These are phyloP conservation scores for Macropus fuliginosus DNA, from an alignment of 2,797 vertebrate species.

Conservation along the genomic window DNA sequence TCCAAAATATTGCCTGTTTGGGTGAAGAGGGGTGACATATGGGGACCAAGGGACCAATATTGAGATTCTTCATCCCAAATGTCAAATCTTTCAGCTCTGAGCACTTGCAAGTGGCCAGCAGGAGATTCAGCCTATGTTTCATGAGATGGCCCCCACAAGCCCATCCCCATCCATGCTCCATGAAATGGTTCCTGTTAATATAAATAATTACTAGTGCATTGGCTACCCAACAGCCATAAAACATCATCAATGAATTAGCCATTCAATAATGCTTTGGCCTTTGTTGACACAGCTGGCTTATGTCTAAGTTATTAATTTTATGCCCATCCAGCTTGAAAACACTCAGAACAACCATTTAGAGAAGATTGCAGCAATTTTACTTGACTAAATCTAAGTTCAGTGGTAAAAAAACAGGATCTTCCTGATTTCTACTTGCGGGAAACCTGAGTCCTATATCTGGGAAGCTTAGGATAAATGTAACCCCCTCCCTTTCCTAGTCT, in stretches of 20 bases:
- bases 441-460: constrained; percentile 64
- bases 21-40: not conserved
- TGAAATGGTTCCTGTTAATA: not conserved
- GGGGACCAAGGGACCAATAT: not conserved
- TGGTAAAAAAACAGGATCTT: constrained; percentile 68
- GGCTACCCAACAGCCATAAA: constrained; percentile 39
- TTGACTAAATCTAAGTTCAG: constrained; percentile 69
- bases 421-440: constrained; percentile 49
- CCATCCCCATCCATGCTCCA: not conserved
- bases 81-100: not conserved
- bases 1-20: not conserved
- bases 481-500: constrained; percentile 8
- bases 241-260: constrained; percentile 62
- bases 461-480: constrained; percentile 70
- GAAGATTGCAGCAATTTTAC: constrained; percentile 18
- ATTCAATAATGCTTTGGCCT: constrained; percentile 62
- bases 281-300: constrained; percentile 69
- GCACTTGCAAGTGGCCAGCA: not conserved
- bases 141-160: not conserved
- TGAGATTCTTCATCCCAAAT: not conserved
- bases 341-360: constrained; percentile 35
- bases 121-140: not conserved
- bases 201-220: constrained; percentile 24
- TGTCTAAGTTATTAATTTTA: constrained; percentile 59
- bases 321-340: constrained; percentile 64